Conservation (phyloP, 2,113 vertebrate species). For the Monarcha castaneiventris region DNA sequence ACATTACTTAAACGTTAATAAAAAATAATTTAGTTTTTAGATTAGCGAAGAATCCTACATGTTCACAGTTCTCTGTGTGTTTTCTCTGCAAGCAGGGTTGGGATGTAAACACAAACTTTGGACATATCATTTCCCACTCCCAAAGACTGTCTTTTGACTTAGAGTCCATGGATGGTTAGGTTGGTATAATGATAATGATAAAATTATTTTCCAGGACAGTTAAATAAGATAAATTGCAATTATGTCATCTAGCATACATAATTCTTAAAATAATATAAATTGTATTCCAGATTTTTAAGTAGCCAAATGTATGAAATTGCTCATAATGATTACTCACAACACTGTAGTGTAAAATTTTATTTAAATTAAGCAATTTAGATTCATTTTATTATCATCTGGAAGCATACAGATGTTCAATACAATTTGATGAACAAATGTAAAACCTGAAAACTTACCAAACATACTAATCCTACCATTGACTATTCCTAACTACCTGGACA, state of each 20-base stretch:
- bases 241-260: not conserved
- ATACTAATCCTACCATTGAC: not conserved
- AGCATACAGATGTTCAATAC: not conserved
- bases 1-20: not conserved
- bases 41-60: not conserved
- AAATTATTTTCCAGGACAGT: not conserved
- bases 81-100: not conserved
- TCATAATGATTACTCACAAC: not conserved
- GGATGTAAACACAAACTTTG: not conserved
- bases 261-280: not conserved
- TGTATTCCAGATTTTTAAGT: not conserved
- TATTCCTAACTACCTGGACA: not conserved
- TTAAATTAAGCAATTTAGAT: not conserved
- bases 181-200: not conserved
- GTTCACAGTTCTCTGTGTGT: not conserved
- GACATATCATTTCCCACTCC: not conserved
- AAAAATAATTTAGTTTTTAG: not conserved
- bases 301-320: not conserved
- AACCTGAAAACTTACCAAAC: not conserved
- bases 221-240: not conserved
- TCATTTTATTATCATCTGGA: not conserved
- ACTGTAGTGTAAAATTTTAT: not conserved
- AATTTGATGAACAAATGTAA: not conserved
- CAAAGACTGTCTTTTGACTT: not conserved
- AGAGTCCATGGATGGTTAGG: not conserved